Evolutionary conservation across 2,888 invertebrate species (phyloP).

Genomic region (Polydrusus tereticollis): DNA sequence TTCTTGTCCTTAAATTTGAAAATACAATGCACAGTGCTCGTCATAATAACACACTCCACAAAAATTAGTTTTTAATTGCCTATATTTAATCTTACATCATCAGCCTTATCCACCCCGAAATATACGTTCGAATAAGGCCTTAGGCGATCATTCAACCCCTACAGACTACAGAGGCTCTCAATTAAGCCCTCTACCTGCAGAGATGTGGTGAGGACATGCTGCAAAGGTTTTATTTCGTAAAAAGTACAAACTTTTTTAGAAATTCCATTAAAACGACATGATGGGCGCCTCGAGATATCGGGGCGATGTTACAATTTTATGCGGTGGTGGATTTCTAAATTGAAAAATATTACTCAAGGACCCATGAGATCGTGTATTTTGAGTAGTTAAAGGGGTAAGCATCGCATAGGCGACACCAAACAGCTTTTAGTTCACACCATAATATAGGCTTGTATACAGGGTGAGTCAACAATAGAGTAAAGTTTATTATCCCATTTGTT

Average conservation of each 20-base stretch:
- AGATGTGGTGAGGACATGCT: constrained; percentile 3
- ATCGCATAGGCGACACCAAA: too few species aligned
- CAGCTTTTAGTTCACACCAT: too few species aligned
- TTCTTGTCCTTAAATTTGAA: neutral
- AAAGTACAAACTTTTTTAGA: constrained; percentile 11
- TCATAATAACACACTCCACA: too few species aligned
- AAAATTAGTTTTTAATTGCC: neutral
- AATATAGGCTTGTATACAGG: too few species aligned
- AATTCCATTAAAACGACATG: constrained; percentile 2
- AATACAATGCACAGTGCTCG: too few species aligned
- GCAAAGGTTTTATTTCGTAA: neutral
- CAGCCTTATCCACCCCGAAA: neutral
- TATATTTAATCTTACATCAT: too few species aligned
- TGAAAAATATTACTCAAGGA: constrained; percentile 4
- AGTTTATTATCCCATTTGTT: too few species aligned
- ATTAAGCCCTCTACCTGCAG: constrained; percentile 11
- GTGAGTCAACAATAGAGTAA: too few species aligned
- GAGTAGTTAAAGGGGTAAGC: too few species aligned
- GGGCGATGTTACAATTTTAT: constrained; percentile 12
- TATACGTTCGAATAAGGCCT: neutral
- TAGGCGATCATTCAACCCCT: constrained; percentile 15
- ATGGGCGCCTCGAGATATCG: neutral
- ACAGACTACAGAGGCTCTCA: neutral
- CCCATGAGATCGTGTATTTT: too few species aligned
- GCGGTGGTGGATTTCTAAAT: neutral